phyloP scores from a whole-genome alignment of 2,888 invertebrate genomes.

The Drosophila colorata region DNA sequence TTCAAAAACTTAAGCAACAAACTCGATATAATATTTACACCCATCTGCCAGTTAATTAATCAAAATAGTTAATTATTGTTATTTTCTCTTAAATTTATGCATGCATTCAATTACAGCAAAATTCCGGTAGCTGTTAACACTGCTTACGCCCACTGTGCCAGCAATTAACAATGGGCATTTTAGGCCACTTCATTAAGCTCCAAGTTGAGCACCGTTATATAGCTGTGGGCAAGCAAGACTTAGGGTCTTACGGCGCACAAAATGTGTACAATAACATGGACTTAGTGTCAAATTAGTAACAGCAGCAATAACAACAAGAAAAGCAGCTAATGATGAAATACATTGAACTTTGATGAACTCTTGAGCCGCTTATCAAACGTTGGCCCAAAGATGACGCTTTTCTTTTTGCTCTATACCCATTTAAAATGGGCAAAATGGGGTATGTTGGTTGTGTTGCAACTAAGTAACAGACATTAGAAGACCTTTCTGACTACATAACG shows the following conservation, averaged over 20 bases:
- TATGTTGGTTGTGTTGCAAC: background rate
- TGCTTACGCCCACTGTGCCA: slow-evolving; percentile 13
- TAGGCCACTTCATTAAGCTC: slow-evolving; percentile 31
- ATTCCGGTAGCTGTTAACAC: slow-evolving; percentile 18
- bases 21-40: background rate
- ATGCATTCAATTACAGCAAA: background rate
- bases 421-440: background rate
- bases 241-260: slow-evolving; percentile 28
- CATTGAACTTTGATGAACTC: slow-evolving; percentile 55
- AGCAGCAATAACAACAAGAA: slow-evolving; percentile 18
- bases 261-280: slow-evolving; percentile 29
- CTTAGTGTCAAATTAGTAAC: slow-evolving; percentile 47
- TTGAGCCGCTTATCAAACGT: slow-evolving; percentile 59
- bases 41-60: slow-evolving; percentile 8
- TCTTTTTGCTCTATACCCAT: background rate
- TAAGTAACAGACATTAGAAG: too few species aligned
- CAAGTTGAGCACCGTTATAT: slow-evolving; percentile 50
- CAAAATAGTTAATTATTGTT: slow-evolving; percentile 15
- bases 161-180: slow-evolving; percentile 23
- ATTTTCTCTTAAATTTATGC: background rate
- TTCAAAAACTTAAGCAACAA: slow-evolving; percentile 4
- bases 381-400: slow-evolving; percentile 41
- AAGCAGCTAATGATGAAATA: slow-evolving; percentile 26
- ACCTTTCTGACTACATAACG: too few species aligned
- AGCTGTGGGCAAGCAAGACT: slow-evolving; percentile 13